Conservation (phyloP, 1,140 invertebrate genomes). For the Procambarus virginalis region DNA sequence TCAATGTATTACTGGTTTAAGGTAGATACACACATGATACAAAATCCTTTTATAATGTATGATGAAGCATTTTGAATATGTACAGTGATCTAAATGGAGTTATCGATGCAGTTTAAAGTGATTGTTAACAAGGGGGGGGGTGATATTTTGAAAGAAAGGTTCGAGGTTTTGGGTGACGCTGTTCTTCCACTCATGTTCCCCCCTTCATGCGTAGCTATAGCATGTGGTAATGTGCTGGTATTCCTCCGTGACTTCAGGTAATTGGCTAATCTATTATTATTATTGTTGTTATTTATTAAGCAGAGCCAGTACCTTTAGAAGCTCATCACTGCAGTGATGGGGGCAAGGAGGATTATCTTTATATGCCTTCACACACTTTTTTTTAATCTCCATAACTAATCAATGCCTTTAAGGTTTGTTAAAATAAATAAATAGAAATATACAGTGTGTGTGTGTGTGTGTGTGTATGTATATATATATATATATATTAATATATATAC, state of each 20-base stretch:
- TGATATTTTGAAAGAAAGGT: constrained; percentile 14
- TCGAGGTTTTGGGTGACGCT: constrained; percentile 20
- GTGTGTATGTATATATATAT: too few relatives aligned
- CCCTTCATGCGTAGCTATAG: constrained; percentile 10
- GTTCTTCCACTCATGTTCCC: neutral
- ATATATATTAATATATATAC: too few relatives aligned
- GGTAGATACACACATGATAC: neutral
- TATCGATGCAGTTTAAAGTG: neutral
- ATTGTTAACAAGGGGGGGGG: neutral
- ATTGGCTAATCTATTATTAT: constrained; percentile 41
- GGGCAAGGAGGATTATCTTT: constrained; percentile 1
- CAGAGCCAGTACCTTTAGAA: constrained; percentile 60
- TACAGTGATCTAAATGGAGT: neutral
- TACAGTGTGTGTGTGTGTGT: too few relatives aligned
- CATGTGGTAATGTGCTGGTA: constrained; percentile 52
- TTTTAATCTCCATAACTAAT: neutral
- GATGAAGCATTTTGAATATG: neutral
- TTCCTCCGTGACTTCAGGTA: constrained; percentile 48
- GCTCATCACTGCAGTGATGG: constrained; percentile 37
- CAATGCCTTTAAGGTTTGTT: too few relatives aligned
- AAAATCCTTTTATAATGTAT: neutral
- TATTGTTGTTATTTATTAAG: constrained; percentile 56
- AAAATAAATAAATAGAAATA: too few relatives aligned
- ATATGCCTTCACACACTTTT: neutral
- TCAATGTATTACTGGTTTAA: neutral